Evolutionary conservation across 2,797 vertebrate species (phyloP).

Genomic region (Perodicticus potto): DNA sequence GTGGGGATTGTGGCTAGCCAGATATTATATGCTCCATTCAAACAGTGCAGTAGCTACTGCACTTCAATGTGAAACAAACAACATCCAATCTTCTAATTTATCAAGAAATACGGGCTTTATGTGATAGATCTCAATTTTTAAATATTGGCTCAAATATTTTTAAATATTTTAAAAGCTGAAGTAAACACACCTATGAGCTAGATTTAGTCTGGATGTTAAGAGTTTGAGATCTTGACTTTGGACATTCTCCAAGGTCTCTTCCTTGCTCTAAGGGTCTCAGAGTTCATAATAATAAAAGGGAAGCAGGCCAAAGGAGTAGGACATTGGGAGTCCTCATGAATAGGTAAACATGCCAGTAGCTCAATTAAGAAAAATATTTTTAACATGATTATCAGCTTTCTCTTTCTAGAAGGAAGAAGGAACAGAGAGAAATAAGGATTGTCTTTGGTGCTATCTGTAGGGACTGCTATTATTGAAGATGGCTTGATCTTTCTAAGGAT

Average conservation of each 20-base stretch:
- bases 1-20: background rate
- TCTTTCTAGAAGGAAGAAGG: background rate
- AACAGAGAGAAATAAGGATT: background rate
- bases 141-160: conserved; percentile 22
- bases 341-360: background rate
- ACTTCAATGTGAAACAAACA: background rate
- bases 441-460: background rate
- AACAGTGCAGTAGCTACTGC: background rate
- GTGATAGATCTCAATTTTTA: background rate
- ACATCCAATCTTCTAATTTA: background rate
- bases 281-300: background rate
- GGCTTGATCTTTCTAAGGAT: background rate
- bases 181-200: background rate
- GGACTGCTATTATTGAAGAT: background rate
- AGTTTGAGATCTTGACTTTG: background rate
- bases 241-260: background rate
- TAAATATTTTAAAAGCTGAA: background rate
- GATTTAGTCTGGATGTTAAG: background rate
- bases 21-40: background rate
- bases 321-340: background rate
- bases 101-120: background rate
- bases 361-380: background rate
- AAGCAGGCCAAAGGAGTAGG: background rate
- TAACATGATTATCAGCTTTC: background rate
- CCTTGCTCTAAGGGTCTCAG: background rate